These are phyloP conservation scores for Silvanus unidentatus DNA, from an alignment of 2,888 invertebrate species.

Conservation along the genomic window DNA sequence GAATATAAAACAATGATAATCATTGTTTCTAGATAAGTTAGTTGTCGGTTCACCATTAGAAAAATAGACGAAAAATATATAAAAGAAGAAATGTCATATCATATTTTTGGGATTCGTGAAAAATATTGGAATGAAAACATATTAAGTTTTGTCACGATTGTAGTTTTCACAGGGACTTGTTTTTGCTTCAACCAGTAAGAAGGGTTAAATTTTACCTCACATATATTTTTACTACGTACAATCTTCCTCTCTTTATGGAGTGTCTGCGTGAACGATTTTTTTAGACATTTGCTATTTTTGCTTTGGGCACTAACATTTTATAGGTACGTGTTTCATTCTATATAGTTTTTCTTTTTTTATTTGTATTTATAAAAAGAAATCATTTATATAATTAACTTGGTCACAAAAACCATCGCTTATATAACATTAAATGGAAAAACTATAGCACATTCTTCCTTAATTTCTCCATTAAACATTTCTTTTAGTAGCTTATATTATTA, in stretches of 20 bases:
- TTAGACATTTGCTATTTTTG: slow-evolving; percentile 7
- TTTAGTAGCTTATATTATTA: no score
- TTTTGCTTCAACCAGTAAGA: slow-evolving; percentile 11
- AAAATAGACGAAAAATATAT: slow-evolving; percentile 8
- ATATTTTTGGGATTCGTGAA: slow-evolving; percentile 14
- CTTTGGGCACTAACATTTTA: slow-evolving; percentile 10
- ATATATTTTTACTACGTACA: slow-evolving; percentile 13
- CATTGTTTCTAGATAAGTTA: no score
- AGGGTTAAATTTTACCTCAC: slow-evolving; percentile 19
- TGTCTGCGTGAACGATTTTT: slow-evolving; percentile 16
- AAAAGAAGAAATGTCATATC: slow-evolving; percentile 19
- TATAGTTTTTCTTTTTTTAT: background rate
- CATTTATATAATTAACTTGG: background rate
- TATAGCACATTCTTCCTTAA: no score
- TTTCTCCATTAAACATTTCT: no score
- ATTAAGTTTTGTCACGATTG: slow-evolving; percentile 24
- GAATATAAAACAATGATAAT: no score
- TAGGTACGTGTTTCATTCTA: slow-evolving; percentile 7
- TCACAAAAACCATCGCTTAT: no score
- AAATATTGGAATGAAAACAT: slow-evolving; percentile 20
- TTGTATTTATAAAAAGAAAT: background rate
- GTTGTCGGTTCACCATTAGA: no score
- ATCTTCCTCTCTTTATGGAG: slow-evolving; percentile 22
- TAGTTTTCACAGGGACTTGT: slow-evolving; percentile 15
- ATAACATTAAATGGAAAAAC: no score